These are phyloP conservation scores for Anser cygnoides DNA, from an alignment of 2,113 vertebrate species.

Conservation along the genomic window DNA sequence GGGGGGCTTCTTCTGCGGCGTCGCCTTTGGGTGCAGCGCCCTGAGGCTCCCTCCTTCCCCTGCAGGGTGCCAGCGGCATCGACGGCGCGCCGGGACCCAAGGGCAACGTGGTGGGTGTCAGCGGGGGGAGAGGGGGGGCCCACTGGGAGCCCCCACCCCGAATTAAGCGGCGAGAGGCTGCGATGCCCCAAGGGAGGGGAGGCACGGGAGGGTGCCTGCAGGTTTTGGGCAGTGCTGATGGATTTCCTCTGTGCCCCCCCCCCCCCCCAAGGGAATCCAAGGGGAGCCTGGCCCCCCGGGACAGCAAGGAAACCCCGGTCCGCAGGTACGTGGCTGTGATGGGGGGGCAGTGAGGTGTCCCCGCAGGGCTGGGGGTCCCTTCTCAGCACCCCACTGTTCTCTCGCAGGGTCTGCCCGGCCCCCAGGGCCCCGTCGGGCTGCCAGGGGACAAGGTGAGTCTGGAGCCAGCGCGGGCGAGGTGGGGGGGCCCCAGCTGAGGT, in stretches of 20 bases:
- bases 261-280: constrained; percentile 77
- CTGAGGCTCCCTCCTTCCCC: not conserved
- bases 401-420: constrained; percentile 85
- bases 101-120: constrained; percentile 83
- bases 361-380: not conserved
- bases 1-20: not conserved
- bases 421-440: constrained; percentile 88
- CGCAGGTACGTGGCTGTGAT: constrained; percentile 77
- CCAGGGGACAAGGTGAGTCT: constrained; percentile 90
- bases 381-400: not conserved
- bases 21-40: not conserved
- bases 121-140: not conserved
- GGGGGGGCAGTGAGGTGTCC: not conserved
- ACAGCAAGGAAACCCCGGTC: constrained; percentile 91
- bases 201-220: not conserved
- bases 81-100: constrained; percentile 87
- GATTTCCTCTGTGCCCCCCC: not conserved
- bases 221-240: not conserved
- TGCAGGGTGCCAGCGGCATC: constrained; percentile 82
- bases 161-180: rapidly evolving
- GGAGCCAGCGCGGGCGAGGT: rapidly evolving
- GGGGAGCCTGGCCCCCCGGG: constrained; percentile 89
- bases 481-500: not conserved
- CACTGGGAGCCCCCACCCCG: rapidly evolving
- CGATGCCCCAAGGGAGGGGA: not conserved